Percentiles rank a stretch among this genome's conserved stretches.
Conservation (phyloP, 2,888 invertebrate species). For the Eueremaeus valkanovi region DNA sequence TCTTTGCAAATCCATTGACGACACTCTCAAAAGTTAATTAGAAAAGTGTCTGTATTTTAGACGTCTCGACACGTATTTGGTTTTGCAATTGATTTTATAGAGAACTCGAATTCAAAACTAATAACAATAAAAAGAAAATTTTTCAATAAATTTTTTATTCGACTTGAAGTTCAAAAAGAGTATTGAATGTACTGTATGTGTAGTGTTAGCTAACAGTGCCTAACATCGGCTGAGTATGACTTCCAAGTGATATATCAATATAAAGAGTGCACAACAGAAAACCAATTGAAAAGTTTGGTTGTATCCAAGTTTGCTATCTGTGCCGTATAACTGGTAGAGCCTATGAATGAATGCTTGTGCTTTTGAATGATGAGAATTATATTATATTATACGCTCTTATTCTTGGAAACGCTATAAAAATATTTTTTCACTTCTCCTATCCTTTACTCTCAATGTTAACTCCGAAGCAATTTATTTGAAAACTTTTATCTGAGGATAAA, state of each 20-base stretch:
- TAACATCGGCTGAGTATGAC: background rate
- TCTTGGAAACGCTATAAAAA: background rate
- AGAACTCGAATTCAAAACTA: background rate
- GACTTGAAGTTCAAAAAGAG: background rate
- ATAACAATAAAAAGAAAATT: background rate
- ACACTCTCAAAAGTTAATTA: no score
- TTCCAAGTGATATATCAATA: constrained; percentile 9
- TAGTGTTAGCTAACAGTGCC: background rate
- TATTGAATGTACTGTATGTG: constrained; percentile 11
- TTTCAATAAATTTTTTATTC: background rate
- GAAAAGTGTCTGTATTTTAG: no score
- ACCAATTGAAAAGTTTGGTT: constrained; percentile 4
- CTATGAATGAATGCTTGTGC: background rate
- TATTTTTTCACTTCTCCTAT: background rate
- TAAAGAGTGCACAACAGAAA: constrained; percentile 8
- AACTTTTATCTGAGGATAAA: background rate
- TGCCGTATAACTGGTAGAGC: background rate
- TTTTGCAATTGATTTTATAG: background rate
- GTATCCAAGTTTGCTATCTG: no score
- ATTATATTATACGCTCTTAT: background rate
- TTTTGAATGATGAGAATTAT: constrained; percentile 8
- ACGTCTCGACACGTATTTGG: no score
- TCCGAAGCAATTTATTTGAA: background rate
- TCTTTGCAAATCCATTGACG: no score
- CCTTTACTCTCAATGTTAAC: background rate